Base-by-base conservation (phyloP, 1,140 invertebrate species). In the Drosophila lini region DNA sequence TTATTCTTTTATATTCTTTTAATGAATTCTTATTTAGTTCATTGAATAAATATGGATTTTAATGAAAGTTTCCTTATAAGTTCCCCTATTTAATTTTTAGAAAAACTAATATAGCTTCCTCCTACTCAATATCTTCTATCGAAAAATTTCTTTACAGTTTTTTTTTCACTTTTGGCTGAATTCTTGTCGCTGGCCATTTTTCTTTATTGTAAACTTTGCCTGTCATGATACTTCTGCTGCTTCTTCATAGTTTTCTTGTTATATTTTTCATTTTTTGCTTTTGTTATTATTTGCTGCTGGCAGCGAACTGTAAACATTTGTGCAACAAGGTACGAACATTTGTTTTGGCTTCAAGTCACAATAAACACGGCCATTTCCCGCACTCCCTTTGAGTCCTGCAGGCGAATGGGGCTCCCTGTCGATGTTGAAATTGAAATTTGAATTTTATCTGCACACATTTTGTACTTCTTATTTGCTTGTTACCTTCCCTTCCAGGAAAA, bases 371-470 rank as follows among this genome's bases (percentile, higher is more conserved):
- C 70, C 45, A 77, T 81, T 59, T 32, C 8, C 45, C 28, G 42
- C 34, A n/a, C n/a, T n/a, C 15, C 10, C 2, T 13, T 3, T 10
- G 9, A 19, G 36, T 42, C 42, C 65, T 41, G 36, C 34, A 32
- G 65, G 65, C 65, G 28, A 52, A 38, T 15, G 22, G 7, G 50
- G 50, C 7, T 65, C 45, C 38, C 44, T 68, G 58, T 85, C 78
- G 73, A 88, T 82, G 83, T 53, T 77, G 60, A 88, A 86, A 86
- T 86, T 88, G 76, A 86, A 86, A 88, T 86, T 86, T 83, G 83
- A 86, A 86, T 86, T 88, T 86, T 86, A 82, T 86, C 76, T 80
- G 67, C 73, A 53, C 70, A 88, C 83, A 88, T 77, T 86, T 86
- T 73, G 75, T 76, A 80, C 69, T 84, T 85, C 77, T 80, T 84